Evolutionary conservation across 2,888 invertebrate genomes (phyloP), one percentile per base, ranked within the genome.

Genomic region (Metallyticus violacea): DNA sequence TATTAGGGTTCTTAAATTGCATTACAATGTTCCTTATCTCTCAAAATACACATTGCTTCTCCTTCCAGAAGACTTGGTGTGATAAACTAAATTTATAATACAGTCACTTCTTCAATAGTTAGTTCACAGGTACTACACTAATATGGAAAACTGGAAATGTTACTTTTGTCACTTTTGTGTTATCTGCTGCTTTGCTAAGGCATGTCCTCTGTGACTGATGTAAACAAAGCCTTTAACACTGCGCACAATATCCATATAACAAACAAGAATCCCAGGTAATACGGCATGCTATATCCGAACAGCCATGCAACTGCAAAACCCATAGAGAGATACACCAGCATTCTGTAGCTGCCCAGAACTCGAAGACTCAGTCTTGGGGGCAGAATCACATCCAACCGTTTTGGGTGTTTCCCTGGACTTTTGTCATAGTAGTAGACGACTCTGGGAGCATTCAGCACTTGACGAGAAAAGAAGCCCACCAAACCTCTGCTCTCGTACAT

Each of bases 351-450:
- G 6, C 96, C 96, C 25, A 96, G 92, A 83, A 93, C 92, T 78
- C 97, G 93, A 81, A 97, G 91, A 81, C 95, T 95, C 7, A 96
- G 89, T 83, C 96, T 92, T 0, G 96, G 94, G 0, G 96, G 95
- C 80, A 97, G 91, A 28, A 93, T 92, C 88, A 93, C 92, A 80
- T 93, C 92, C 15, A 93, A 92, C 15, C 94, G 91, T 25, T 93
- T 93, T 62, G 94, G 94, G 88, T 93, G 93, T 88, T 89, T 88
- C n/a, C 92, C 91, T 6, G 91, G 89, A 82, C 91, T 89, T 90
- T 96, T 96, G 27, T 95, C 94, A 88, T 95, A 94, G 7, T 93
- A 93, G 87, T 94, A 93, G 81, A 95, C 93, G 2, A 93, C 93
- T 26, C 93, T 93, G 0, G 96, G 96, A 26, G 93, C 93, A 86